Conservation (phyloP, 2,888 invertebrate species). For the Noctua fimbriata region DNA sequence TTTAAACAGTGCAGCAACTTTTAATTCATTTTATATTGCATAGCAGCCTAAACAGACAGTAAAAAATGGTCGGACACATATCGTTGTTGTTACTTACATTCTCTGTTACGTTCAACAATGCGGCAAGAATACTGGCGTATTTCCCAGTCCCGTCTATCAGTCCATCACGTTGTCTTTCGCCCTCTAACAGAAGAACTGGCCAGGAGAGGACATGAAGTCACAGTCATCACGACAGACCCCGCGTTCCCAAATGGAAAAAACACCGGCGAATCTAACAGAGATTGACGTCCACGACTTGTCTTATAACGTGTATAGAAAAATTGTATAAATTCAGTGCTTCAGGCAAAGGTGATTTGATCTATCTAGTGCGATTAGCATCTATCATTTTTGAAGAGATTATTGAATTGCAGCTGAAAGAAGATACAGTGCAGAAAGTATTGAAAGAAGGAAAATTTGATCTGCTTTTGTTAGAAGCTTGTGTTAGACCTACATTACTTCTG, state of each 20-base stretch:
- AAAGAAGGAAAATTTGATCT: slow-evolving; percentile 30
- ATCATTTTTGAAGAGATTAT: background rate
- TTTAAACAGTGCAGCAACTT: background rate
- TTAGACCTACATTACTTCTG: slow-evolving; percentile 13
- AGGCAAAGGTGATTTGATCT: background rate
- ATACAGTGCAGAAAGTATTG: slow-evolving; percentile 15
- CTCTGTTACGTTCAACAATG: slow-evolving; percentile 22
- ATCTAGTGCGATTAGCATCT: background rate
- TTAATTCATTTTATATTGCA: background rate
- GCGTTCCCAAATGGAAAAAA: slow-evolving; percentile 65
- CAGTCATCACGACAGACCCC: slow-evolving; percentile 79
- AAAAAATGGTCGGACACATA: background rate
- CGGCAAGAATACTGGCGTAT: slow-evolving; percentile 76
- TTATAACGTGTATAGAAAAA: slow-evolving; percentile 56
- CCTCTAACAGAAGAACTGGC: slow-evolving; percentile 77
- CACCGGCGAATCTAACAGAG: slow-evolving; percentile 76
- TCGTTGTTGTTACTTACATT: background rate
- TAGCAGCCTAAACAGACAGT: background rate
- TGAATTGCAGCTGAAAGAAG: slow-evolving; percentile 3
- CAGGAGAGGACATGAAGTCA: slow-evolving; percentile 80
- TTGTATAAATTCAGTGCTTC: background rate
- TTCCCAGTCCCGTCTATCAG: slow-evolving; percentile 80
- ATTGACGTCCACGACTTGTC: slow-evolving; percentile 76
- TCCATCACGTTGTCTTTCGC: slow-evolving; percentile 79
- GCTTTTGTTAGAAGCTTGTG: slow-evolving; percentile 19